A percentile compares a stretch with the other conserved stretches of the same genome.
phyloP scores from a whole-genome alignment of 2,888 invertebrate genomes.

The Gibbula magus region DNA sequence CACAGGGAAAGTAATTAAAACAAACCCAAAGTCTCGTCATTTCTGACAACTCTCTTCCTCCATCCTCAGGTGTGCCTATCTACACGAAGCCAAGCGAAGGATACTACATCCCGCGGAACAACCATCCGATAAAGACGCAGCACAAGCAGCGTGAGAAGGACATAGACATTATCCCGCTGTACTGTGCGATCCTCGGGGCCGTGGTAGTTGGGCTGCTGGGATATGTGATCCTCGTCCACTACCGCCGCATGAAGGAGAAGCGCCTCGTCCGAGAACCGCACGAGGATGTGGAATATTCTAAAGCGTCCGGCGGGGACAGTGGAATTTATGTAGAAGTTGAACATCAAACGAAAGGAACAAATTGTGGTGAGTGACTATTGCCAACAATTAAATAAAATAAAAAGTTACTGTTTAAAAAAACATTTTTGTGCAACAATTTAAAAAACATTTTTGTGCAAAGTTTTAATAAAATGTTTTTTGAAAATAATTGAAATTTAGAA shows the following conservation, averaged over 20 bases:
- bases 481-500: too few species aligned
- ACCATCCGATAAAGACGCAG: not conserved
- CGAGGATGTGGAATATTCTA: constrained; percentile 63
- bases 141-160: constrained; percentile 34
- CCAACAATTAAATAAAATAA: too few species aligned
- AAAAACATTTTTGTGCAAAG: too few species aligned
- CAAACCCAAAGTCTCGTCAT: too few species aligned
- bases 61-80: not conserved
- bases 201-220: constrained; percentile 70
- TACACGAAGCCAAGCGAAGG: not conserved
- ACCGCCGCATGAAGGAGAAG: constrained; percentile 56
- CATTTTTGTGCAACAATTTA: too few species aligned
- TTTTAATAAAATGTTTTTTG: too few species aligned
- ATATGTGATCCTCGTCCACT: constrained; percentile 71
- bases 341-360: constrained; percentile 35
- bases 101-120: not conserved
- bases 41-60: too few species aligned
- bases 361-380: not conserved
- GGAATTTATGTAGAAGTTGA: constrained; percentile 66
- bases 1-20: too few species aligned
- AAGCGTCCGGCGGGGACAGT: constrained; percentile 63
- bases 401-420: too few species aligned
- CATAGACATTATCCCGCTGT: constrained; percentile 69
- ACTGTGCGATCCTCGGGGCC: constrained; percentile 70
- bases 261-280: constrained; percentile 55